These are phyloP conservation scores for Solen grandis DNA, from an alignment of 1,140 invertebrate genomes.

Conservation along the genomic window DNA sequence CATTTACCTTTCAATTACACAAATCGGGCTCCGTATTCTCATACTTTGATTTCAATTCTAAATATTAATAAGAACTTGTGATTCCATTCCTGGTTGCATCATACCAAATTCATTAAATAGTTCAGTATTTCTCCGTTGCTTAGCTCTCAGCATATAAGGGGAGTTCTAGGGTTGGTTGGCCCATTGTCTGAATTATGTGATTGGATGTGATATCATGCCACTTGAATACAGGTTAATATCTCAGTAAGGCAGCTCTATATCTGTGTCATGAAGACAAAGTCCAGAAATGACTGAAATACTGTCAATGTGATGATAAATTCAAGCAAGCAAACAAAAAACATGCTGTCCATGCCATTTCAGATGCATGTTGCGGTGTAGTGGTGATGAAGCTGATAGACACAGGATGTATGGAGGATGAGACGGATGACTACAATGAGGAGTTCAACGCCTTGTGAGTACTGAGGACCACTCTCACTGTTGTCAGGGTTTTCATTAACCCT, in stretches of 20 bases:
- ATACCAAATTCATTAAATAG: too few species aligned
- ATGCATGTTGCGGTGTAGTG: conserved; percentile 46
- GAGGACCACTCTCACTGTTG: too few species aligned
- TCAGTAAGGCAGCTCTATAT: not conserved
- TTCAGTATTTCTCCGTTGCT: too few species aligned
- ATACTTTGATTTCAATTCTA: not conserved
- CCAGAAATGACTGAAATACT: not conserved
- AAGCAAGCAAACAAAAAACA: too few species aligned
- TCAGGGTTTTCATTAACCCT: not conserved
- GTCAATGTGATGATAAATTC: too few species aligned
- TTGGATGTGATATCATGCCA: not conserved
- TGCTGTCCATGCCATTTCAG: not conserved
- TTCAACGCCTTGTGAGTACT: conserved; percentile 25
- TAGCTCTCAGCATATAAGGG: too few species aligned
- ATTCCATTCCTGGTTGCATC: not conserved
- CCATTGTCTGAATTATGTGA: not conserved
- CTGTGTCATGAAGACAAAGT: not conserved
- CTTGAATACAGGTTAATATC: not conserved
- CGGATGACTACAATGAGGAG: conserved; percentile 32
- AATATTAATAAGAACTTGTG: not conserved
- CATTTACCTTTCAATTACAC: not conserved
- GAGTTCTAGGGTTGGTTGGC: not conserved
- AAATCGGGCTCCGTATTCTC: not conserved
- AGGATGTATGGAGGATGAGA: conserved; percentile 50
- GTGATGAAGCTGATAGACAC: conserved; percentile 46